phyloP scores from a whole-genome alignment of 2,113 vertebrate species.

The Mesocricetus auratus region DNA sequence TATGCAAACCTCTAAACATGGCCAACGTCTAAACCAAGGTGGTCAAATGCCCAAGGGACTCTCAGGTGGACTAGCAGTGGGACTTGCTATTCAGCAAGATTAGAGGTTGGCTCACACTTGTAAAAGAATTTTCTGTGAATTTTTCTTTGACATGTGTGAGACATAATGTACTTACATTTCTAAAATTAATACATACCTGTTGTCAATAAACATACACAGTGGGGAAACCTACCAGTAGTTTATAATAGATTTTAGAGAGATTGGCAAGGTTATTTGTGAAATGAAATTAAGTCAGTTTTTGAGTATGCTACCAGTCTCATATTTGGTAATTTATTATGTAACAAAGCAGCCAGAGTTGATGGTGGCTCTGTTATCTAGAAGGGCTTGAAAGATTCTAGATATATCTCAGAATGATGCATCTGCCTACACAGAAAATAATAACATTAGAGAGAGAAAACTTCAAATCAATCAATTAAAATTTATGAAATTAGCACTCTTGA shows the following conservation, averaged over 20 bases:
- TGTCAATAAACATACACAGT: slow-evolving; percentile 92
- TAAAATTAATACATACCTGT: slow-evolving; percentile 88
- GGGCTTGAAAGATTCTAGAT: neutral
- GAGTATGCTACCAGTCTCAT: neutral
- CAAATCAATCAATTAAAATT: neutral
- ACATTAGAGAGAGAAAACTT: neutral
- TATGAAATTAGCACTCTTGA: too few relatives aligned
- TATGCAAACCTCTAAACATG: slow-evolving; percentile 91
- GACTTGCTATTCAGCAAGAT: slow-evolving; percentile 89
- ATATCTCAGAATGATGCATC: neutral
- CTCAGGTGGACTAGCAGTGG: slow-evolving; percentile 90
- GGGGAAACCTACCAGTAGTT: slow-evolving; percentile 93
- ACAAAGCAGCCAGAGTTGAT: neutral
- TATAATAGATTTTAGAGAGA: slow-evolving; percentile 89
- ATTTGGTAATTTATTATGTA: neutral
- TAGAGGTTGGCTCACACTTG: slow-evolving; percentile 92
- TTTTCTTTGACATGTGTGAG: slow-evolving; percentile 94
- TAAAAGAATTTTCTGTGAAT: slow-evolving; percentile 93
- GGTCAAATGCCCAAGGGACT: slow-evolving; percentile 86
- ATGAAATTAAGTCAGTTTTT: neutral
- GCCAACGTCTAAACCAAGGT: slow-evolving; percentile 88
- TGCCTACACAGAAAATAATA: neutral
- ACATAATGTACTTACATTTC: slow-evolving; percentile 92
- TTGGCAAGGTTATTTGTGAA: neutral
- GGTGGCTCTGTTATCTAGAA: neutral